These are phyloP conservation scores for Dendroctonus ponderosae DNA, from an alignment of 1,140 invertebrate genomes.

Conservation along the genomic window DNA sequence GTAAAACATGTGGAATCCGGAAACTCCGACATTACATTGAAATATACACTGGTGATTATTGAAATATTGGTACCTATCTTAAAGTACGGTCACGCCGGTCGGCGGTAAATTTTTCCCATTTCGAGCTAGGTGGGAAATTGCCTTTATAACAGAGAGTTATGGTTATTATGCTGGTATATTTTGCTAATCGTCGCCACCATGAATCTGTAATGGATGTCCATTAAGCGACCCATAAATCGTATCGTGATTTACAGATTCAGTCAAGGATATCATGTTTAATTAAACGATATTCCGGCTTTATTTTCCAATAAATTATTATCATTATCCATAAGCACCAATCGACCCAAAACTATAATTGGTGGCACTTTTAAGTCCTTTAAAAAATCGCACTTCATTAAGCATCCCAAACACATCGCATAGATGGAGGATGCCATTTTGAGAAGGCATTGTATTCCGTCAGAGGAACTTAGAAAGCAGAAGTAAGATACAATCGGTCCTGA, in stretches of 20 bases:
- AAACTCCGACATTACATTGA: conserved; percentile 23
- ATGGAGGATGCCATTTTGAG: conserved; percentile 28
- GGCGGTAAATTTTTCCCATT: conserved; percentile 15
- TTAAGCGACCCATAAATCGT: background rate
- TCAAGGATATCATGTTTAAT: no score
- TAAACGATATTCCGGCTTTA: no score
- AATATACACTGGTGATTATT: conserved; percentile 29
- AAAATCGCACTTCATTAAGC: no score
- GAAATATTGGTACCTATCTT: conserved; percentile 28
- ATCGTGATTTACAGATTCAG: no score
- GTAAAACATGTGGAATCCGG: conserved; percentile 28
- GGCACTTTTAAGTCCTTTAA: no score
- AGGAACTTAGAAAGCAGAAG: conserved; percentile 23
- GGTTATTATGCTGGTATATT: conserved; percentile 23
- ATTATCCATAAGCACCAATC: no score
- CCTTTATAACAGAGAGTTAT: conserved; percentile 15
- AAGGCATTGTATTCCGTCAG: conserved; percentile 18
- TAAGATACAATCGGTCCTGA: conserved; percentile 32
- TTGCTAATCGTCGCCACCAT: conserved; percentile 13
- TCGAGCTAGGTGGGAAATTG: conserved; percentile 21
- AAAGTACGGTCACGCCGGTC: conserved; percentile 21
- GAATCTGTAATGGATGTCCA: conserved; percentile 12
- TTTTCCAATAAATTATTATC: background rate
- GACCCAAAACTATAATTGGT: no score
- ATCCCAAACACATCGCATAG: no score